These are phyloP conservation scores for Solenodon paradoxus DNA, from an alignment of 2,113 vertebrate genomes.

Conservation along the genomic window DNA sequence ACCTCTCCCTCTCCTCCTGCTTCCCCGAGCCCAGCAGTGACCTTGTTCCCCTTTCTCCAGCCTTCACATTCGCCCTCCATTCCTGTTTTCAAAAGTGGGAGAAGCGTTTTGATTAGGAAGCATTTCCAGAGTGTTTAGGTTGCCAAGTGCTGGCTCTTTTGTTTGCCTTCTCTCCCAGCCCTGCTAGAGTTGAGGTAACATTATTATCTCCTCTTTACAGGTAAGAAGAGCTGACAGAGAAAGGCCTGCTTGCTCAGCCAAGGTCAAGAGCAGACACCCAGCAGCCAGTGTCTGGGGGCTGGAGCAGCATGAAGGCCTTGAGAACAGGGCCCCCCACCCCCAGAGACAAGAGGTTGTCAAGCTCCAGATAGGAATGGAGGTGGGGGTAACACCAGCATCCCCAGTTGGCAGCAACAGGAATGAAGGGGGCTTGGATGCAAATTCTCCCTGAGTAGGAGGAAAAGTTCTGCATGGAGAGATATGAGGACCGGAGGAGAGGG, in stretches of 20 bases:
- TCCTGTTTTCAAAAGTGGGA: conserved; percentile 31
- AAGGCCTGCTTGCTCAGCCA: not conserved
- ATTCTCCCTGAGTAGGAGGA: not conserved
- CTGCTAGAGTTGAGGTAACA: not conserved
- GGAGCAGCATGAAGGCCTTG: no score
- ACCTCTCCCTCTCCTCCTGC: not conserved
- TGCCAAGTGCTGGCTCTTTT: conserved; percentile 45
- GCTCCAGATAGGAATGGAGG: not conserved
- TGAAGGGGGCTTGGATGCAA: not conserved
- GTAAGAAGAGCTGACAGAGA: conserved; percentile 42
- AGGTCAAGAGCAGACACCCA: conserved; percentile 55
- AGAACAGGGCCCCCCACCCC: no score
- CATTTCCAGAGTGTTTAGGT: conserved; percentile 44
- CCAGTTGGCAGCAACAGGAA: not conserved
- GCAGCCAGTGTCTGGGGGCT: not conserved
- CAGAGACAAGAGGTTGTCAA: no score
- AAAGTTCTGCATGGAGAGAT: not conserved
- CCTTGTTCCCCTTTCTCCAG: not conserved
- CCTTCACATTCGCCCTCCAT: not conserved
- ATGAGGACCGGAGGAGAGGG: not conserved
- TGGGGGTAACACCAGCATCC: not conserved
- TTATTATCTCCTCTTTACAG: conserved; percentile 58
- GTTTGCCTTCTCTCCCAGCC: not conserved
- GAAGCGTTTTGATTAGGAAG: conserved; percentile 62
- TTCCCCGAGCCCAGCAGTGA: not conserved